These are phyloP conservation scores for Pedionomus torquatus DNA, from an alignment of 2,113 vertebrate species.

Conservation along the genomic window DNA sequence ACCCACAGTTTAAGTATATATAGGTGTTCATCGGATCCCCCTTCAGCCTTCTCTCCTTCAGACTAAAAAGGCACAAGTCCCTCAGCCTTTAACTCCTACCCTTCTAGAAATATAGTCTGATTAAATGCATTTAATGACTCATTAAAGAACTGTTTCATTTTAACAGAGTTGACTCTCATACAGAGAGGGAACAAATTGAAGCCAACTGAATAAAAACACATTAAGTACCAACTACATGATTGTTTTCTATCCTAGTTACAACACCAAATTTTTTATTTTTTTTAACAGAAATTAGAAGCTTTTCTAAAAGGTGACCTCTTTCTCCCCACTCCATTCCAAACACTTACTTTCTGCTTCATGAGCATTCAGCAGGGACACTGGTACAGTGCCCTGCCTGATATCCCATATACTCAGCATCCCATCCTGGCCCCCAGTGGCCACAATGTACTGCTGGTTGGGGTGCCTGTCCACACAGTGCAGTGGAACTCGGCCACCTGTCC, in stretches of 20 bases:
- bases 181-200: not conserved
- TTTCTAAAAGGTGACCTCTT: not conserved
- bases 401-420: conserved; percentile 98
- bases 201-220: not conserved
- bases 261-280: not conserved
- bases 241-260: not conserved
- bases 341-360: conserved; percentile 94
- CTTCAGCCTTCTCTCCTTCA: too few species aligned
- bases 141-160: not conserved
- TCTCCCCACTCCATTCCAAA: not conserved
- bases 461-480: conserved; percentile 95
- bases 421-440: conserved; percentile 94
- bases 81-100: not conserved
- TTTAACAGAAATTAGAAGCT: not conserved
- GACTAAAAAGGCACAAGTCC: too few species aligned
- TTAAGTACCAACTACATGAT: not conserved
- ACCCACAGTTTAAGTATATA: too few species aligned
- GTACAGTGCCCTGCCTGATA: conserved; percentile 88
- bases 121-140: not conserved
- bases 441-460: conserved; percentile 95
- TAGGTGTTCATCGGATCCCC: too few species aligned
- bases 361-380: conserved; percentile 93
- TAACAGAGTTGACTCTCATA: too few species aligned
- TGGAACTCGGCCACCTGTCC: conserved; percentile 90
- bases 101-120: not conserved